A percentile compares a stretch with the other conserved stretches of the same genome.
Conservation (phyloP, 2,888 invertebrate genomes). For the Scaptomyza caliginosa region DNA sequence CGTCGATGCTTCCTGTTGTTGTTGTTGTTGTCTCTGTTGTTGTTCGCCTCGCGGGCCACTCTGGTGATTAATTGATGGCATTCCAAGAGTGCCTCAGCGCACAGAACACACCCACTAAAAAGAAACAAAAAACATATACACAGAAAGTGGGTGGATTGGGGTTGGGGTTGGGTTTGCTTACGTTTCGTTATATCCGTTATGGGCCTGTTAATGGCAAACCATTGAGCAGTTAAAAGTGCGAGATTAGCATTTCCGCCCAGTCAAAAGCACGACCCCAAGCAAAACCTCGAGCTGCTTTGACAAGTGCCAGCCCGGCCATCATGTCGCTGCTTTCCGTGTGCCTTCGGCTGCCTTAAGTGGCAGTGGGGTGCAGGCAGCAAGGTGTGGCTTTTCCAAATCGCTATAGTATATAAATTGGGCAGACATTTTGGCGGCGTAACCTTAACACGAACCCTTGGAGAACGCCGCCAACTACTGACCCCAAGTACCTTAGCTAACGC, state of each 20-base stretch:
- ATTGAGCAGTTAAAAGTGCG: constrained; percentile 73
- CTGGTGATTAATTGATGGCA: constrained; percentile 78
- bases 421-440: constrained; percentile 40
- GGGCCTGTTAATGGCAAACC: constrained; percentile 72
- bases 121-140: too few relatives aligned
- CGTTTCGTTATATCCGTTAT: constrained; percentile 62
- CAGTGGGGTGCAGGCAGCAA: constrained; percentile 12
- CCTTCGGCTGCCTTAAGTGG: constrained; percentile 32
- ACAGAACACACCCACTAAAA: constrained; percentile 35
- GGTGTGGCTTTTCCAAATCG: constrained; percentile 37
- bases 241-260: constrained; percentile 64
- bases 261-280: constrained; percentile 37
- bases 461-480: neutral
- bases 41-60: constrained; percentile 63
- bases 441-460: neutral
- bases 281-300: constrained; percentile 22
- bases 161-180: neutral
- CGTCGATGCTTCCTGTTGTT: constrained; percentile 25
- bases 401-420: constrained; percentile 9
- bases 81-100: constrained; percentile 46
- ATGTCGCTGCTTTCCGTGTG: too few relatives aligned
- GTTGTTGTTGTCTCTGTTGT: neutral
- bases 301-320: constrained; percentile 39
- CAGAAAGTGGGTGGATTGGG: neutral
- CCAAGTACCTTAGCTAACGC: constrained; percentile 11